Conservation (phyloP, 2,888 invertebrate genomes). For the Linyphia triangularis region DNA sequence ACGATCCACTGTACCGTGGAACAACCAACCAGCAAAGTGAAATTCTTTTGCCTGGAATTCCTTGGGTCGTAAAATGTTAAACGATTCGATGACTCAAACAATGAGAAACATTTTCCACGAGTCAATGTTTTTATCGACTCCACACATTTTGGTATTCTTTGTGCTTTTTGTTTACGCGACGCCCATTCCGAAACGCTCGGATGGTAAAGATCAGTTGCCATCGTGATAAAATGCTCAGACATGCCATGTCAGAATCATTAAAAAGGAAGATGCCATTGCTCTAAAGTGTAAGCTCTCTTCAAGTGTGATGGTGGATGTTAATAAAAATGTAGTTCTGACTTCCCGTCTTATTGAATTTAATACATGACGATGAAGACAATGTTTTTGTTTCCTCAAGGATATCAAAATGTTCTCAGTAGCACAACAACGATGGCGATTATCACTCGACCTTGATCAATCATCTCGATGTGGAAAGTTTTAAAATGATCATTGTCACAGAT, state of each 20-base stretch:
- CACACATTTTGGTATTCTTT: slow-evolving; percentile 8
- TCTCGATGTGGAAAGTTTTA: too few relatives aligned
- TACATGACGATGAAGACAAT: too few relatives aligned
- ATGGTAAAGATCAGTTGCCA: slow-evolving; percentile 1
- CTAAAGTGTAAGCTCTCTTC: too few relatives aligned
- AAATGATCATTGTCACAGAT: too few relatives aligned
- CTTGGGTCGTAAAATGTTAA: slow-evolving; percentile 58
- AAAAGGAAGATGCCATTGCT: background rate
- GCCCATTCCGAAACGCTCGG: slow-evolving; percentile 29
- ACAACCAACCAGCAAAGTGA: slow-evolving; percentile 47
- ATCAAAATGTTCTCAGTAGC: too few relatives aligned
- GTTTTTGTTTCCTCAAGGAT: too few relatives aligned
- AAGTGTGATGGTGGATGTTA: too few relatives aligned
- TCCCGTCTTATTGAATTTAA: too few relatives aligned
- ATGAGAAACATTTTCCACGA: slow-evolving; percentile 59
- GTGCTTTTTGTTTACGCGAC: background rate
- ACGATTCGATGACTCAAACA: slow-evolving; percentile 60
- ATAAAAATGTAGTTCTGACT: too few relatives aligned
- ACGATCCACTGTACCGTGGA: slow-evolving; percentile 28
- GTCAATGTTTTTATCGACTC: slow-evolving; percentile 33
- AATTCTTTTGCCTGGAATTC: slow-evolving; percentile 41
- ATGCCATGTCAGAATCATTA: background rate
- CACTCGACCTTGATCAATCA: too few relatives aligned
- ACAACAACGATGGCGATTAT: too few relatives aligned
- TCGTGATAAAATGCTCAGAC: background rate